Conservation (phyloP, 1,140 invertebrate species). For the Drosophila repletoides region DNA sequence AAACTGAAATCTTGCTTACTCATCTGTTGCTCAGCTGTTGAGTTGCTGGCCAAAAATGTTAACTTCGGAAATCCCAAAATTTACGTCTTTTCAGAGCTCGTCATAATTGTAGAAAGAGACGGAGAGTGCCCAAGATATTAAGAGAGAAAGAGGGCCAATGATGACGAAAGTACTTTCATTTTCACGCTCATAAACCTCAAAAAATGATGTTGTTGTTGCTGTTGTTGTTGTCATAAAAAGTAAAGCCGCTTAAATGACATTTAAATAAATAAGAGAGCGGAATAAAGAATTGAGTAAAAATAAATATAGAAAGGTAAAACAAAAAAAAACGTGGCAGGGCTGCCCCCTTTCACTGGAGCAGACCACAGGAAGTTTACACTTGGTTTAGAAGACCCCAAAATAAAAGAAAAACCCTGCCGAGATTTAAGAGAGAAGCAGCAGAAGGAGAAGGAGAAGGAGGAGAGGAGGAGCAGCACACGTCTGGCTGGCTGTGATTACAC, state of each 20-base stretch:
- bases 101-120: slow-evolving; percentile 25
- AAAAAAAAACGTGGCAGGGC: slow-evolving; percentile 13
- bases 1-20: slow-evolving; percentile 12
- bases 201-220: too few relatives aligned
- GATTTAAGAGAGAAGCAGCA: not conserved
- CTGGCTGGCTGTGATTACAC: slow-evolving; percentile 60
- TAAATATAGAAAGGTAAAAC: slow-evolving; percentile 59
- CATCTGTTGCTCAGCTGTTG: slow-evolving; percentile 29
- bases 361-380: slow-evolving; percentile 61
- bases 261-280: slow-evolving; percentile 55
- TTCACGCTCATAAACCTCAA: slow-evolving; percentile 73
- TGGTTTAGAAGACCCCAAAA: slow-evolving; percentile 14
- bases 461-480: slow-evolving; percentile 25
- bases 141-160: slow-evolving; percentile 3
- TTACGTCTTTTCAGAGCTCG: slow-evolving; percentile 36
- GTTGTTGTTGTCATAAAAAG: slow-evolving; percentile 63
- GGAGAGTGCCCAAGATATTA: slow-evolving; percentile 18
- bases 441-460: not conserved
- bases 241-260: slow-evolving; percentile 77
- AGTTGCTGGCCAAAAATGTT: slow-evolving; percentile 18
- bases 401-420: slow-evolving; percentile 20
- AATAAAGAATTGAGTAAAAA: slow-evolving; percentile 32
- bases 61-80: slow-evolving; percentile 54
- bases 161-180: slow-evolving; percentile 76
- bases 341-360: slow-evolving; percentile 64